These are phyloP conservation scores for Peucedramus taeniatus DNA, from an alignment of 2,113 vertebrate species.

Conservation along the genomic window DNA sequence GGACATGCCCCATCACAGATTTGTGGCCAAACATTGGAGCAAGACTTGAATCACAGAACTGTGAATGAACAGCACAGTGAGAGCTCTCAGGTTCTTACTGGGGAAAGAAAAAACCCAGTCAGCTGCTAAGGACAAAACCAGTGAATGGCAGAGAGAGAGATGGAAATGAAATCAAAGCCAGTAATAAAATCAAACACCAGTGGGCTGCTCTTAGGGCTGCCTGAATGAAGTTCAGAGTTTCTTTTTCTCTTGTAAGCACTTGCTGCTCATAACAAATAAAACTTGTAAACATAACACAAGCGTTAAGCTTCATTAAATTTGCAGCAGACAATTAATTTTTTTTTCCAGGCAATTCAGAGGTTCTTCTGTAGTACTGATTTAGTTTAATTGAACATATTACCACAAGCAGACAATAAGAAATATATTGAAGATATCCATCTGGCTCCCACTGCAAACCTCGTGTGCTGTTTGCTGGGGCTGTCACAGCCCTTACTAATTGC, in stretches of 20 bases:
- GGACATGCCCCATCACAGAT: rapidly evolving
- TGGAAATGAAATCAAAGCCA: neutral
- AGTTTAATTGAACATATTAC: slow-evolving; percentile 73
- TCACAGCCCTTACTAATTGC: slow-evolving; percentile 67
- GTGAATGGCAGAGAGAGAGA: neutral
- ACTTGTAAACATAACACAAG: slow-evolving; percentile 55
- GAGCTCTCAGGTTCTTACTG: neutral
- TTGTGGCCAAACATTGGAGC: neutral
- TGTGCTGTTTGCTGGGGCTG: slow-evolving; percentile 46
- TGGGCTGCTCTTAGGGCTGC: neutral
- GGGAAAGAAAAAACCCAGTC: neutral
- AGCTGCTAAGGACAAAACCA: neutral
- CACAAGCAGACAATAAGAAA: slow-evolving; percentile 70
- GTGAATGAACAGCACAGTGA: neutral
- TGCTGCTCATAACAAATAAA: slow-evolving; percentile 50
- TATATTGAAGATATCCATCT: slow-evolving; percentile 79
- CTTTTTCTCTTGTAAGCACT: slow-evolving; percentile 25
- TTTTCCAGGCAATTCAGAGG: slow-evolving; percentile 48
- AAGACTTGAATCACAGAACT: neutral
- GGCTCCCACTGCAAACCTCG: slow-evolving; percentile 28
- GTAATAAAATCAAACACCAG: neutral
- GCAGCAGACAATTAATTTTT: slow-evolving; percentile 66
- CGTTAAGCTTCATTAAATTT: slow-evolving; percentile 60
- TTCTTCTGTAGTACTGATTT: slow-evolving; percentile 45
- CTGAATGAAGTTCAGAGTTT: neutral